These are phyloP conservation scores for Furcula furcula DNA, from an alignment of 2,888 invertebrate species.

Conservation along the genomic window DNA sequence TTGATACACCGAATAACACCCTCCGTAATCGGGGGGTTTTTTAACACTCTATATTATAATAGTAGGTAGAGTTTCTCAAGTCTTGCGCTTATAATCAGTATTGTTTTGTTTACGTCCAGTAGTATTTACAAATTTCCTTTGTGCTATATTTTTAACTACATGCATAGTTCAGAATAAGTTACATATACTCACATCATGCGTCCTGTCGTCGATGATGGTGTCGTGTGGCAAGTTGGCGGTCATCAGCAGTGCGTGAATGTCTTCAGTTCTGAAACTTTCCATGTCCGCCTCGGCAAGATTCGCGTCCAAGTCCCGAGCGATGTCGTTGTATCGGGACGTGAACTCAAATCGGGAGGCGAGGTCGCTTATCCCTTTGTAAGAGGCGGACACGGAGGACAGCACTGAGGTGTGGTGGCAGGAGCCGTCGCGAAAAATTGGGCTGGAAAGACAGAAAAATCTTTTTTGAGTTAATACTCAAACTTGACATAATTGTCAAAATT, in stretches of 20 bases:
- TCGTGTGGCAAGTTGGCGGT: constrained; percentile 87
- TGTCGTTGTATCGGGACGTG: constrained; percentile 89
- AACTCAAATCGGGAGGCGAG: constrained; percentile 76
- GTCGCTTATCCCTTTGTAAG: constrained; percentile 87
- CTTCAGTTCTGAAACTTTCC: constrained; percentile 95
- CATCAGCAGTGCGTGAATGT: constrained; percentile 91
- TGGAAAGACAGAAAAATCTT: constrained; percentile 64
- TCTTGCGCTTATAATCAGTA: no score
- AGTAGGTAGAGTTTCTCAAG: no score
- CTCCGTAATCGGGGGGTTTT: no score
- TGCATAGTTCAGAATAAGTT: no score
- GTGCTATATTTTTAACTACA: no score
- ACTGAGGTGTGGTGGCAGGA: constrained; percentile 91
- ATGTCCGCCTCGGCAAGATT: constrained; percentile 97
- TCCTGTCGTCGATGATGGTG: constrained; percentile 75
- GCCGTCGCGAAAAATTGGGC: constrained; percentile 88
- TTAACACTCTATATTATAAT: no score
- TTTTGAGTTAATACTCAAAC: not conserved
- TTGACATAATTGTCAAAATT: no score
- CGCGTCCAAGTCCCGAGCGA: constrained; percentile 94
- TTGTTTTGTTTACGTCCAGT: no score
- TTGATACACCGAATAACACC: no score
- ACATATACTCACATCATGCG: constrained; percentile 73
- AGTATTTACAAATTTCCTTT: no score
- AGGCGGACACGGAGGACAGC: constrained; percentile 89